Base-by-base conservation (phyloP, 2,888 invertebrate species). In the Dilophus febrilis region DNA sequence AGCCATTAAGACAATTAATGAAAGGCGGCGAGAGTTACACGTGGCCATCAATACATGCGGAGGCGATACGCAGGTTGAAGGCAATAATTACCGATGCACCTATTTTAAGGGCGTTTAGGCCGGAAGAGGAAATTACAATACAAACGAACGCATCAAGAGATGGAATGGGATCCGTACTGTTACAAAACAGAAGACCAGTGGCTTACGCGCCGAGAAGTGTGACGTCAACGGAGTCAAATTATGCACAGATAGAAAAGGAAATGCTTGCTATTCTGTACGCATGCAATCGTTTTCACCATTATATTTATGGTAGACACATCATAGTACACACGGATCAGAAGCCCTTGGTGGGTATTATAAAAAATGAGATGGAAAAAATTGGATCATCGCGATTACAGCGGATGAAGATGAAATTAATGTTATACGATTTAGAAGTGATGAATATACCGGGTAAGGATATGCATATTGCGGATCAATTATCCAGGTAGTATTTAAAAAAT, bases 201-300 rank as follows among this genome's bases (percentile, higher is more conserved):
- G 42, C 46, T 1, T 52, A 48, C 46, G 49, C 49, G 26, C 53
- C 53, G 3, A 42, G 50, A 31, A 45, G 45, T 16, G 41, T 52
- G 16, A 49, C 49, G 8, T 49, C 48, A 26, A 49, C 43, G 29
- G 51, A 55, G 45, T 37, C 17, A 42, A 48, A 38, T 38, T 44
- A 40, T 44, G 44, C 45, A 34, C 47, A 45, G 28, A 46, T 47
- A 22, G 50, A 50, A 38, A 49, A 49, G 37, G 49, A 50, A 36
- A 29, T 49, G 2, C 42, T 50, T 18, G 46, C 43, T 4, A 44
- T 48, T 11, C 40, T 43, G 27, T 40, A 40, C 35, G 36, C 43
- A 1, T 26, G 47, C n/a, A 37, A 44, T 13, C 48, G 48, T 33
- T 50, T 46, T 45, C 45, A 47, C 40, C 42, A 47, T 17, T 48